Conservation (phyloP, 2,113 vertebrate species). For the Struthidea cinerea region DNA sequence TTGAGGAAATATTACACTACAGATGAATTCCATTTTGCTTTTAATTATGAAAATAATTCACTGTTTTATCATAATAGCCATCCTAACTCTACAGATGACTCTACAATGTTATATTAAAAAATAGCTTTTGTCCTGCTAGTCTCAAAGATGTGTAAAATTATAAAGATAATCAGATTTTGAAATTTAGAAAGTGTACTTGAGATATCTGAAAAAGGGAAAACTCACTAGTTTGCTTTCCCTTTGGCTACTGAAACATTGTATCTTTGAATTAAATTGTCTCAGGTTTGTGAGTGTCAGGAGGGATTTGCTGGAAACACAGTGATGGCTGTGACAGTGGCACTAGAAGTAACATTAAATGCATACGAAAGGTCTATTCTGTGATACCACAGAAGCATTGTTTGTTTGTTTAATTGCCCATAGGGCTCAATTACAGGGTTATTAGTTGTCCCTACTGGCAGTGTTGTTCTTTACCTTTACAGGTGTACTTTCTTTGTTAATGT, state of each 20-base stretch:
- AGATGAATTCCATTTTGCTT: not conserved
- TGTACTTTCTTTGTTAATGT: fast-evolving
- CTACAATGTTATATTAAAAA: not conserved
- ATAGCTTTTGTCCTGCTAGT: not conserved
- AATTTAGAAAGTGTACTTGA: not conserved
- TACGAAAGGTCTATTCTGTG: not conserved
- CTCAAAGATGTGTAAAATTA: not conserved
- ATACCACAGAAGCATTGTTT: not conserved
- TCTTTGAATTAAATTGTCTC: not conserved
- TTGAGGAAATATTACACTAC: not conserved
- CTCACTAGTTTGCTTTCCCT: not conserved
- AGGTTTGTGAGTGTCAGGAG: not conserved
- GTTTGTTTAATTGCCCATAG: not conserved
- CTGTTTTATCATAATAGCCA: not conserved
- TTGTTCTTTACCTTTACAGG: not conserved
- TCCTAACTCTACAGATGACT: not conserved
- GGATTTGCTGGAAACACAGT: not conserved
- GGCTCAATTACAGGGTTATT: not conserved
- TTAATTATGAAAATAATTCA: not conserved
- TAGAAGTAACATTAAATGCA: not conserved
- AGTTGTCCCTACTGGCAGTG: not conserved
- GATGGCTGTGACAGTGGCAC: not conserved
- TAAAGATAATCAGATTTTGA: not conserved
- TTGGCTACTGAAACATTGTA: not conserved
- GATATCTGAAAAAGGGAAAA: not conserved